Base-by-base conservation (phyloP, 2,113 vertebrate genomes). In the Phylloscopus trochilus region DNA sequence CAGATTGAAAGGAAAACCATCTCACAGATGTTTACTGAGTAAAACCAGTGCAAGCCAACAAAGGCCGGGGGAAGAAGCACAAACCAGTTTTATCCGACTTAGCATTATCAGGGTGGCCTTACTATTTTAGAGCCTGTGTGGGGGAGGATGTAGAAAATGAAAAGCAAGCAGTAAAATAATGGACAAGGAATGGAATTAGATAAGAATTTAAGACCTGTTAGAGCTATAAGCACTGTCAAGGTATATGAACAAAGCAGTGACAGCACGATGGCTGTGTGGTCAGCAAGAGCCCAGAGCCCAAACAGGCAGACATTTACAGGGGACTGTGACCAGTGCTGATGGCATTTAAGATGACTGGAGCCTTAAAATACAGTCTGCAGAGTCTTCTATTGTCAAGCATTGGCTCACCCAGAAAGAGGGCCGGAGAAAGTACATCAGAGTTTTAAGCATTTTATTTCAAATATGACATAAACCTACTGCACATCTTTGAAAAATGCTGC, bases 101-200 rank as follows among this genome's bases (percentile, higher is more conserved):
- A 68, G 60, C 70, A 69, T 89, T 92, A 96, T 77, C 90, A 81
- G 92, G 84, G 68, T 89, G 60, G 56, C 62, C 52, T 74, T 1
- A 31, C 77, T 96, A 87, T 92, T 96, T 96, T 86, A 92, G 90
- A 93, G 68, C 60, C 73, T 78, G 33, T 60, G 62, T 79, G 95
- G 69, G 73, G 95, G 95, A 93, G 92, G 90, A 84, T 13, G 73
- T 10, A 64, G 83, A 92, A 95, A 96, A 90, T 87, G 92, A 96
- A 96, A 97, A 86, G 90, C 89, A 92, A 95, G 93, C 95, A 91
- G 86, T 92, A 96, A 95, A 96, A 96, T 96, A 95, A 96, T 18
- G 53, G 93, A 95, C 94, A 97, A 90, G 95, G 83, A 91, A 87
- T 9, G 81, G 66, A 92, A 96, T 94, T 87, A 95, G 69, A 95